Percentiles rank a stretch among this genome's conserved stretches.
These are phyloP conservation scores for Kryptolebias ocellatus DNA, from an alignment of 2,797 vertebrate genomes.

Conservation along the genomic window DNA sequence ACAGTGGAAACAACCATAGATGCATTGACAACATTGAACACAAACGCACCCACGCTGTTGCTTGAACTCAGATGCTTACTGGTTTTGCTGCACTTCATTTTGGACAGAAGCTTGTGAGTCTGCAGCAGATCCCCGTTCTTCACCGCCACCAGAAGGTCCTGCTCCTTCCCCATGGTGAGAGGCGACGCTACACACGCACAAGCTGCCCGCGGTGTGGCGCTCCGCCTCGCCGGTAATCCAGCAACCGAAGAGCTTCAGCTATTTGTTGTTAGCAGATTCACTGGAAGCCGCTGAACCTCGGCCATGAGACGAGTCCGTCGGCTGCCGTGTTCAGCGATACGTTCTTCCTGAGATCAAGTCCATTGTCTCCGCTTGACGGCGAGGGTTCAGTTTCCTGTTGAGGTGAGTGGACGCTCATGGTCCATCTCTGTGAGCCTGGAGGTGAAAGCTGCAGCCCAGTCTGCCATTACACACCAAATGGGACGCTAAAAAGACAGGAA, in stretches of 20 bases:
- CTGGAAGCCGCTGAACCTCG: constrained; percentile 31
- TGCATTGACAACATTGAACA: not conserved
- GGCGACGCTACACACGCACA: constrained; percentile 9
- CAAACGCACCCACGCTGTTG: not conserved
- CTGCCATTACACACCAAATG: constrained; percentile 20
- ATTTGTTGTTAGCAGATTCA: constrained; percentile 25
- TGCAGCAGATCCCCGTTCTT: constrained; percentile 81
- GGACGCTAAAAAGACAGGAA: not conserved
- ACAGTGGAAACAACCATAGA: constrained; percentile 24
- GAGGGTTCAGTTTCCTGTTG: constrained; percentile 17
- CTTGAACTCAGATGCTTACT: constrained; percentile 73
- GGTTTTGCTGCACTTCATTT: constrained; percentile 82
- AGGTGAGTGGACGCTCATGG: constrained; percentile 5
- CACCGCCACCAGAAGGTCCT: constrained; percentile 82
- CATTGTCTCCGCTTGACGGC: constrained; percentile 37
- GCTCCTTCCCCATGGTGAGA: constrained; percentile 82
- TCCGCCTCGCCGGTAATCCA: constrained; percentile 17
- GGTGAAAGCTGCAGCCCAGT: constrained; percentile 15
- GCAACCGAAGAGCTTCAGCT: constrained; percentile 13
- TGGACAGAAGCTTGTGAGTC: constrained; percentile 81
- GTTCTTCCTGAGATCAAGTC: constrained; percentile 17
- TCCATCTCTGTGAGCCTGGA: constrained; percentile 3
- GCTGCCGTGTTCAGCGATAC: constrained; percentile 10
- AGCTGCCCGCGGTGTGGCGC: constrained; percentile 1
- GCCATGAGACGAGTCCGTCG: constrained; percentile 2